Base-by-base conservation (phyloP, 2,888 invertebrate genomes). In the Epinotia ramella region DNA sequence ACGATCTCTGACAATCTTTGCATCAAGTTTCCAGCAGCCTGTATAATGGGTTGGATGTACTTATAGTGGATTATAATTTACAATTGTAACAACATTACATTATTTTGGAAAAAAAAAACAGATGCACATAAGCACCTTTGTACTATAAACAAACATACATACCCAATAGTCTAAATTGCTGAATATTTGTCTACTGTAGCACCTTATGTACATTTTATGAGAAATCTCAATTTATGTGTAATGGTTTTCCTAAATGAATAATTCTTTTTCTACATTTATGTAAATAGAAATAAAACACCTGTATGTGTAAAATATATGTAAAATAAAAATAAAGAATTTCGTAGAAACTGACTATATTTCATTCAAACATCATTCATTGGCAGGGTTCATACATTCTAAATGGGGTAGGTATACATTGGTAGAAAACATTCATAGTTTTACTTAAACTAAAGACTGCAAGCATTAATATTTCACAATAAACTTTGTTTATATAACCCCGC, bases 281-380 rank as follows among this genome's bases (percentile, higher is more conserved):
- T 92, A 92, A 85, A 89, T 90, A 91, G 81, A 82, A 83, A 82
- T 86, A 85, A 84, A 80, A 80, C 79, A 80, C 80, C 75, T 77
- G 86, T 89, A 87, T 88, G 88, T 93, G 90, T 92, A 91, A 88
- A 89, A 86, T 89, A 89, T 86, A 87, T 91, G 92, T 92, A 91
- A 89, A 92, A 90, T 90, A 87, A 92, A 83, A 94, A 92, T 92
- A 94, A 94, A 92, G 83, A 90, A 87, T 92, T 93, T 93, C 89
- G 88, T 93, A 93, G 92, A 89, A 89, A 87, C 82, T 82, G 78
- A 78, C 87, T 86, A 87, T 84, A 83, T 88, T 89, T 87, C 28
- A 81, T 81, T 81, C 77, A 73, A 63, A 76, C 62, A 73, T 44
- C 33, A 11, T 49, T 53, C 1, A 18, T 24, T 60, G 59, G 28